Conservation (phyloP, 2,113 vertebrate genomes). For the Meriones unguiculatus region DNA sequence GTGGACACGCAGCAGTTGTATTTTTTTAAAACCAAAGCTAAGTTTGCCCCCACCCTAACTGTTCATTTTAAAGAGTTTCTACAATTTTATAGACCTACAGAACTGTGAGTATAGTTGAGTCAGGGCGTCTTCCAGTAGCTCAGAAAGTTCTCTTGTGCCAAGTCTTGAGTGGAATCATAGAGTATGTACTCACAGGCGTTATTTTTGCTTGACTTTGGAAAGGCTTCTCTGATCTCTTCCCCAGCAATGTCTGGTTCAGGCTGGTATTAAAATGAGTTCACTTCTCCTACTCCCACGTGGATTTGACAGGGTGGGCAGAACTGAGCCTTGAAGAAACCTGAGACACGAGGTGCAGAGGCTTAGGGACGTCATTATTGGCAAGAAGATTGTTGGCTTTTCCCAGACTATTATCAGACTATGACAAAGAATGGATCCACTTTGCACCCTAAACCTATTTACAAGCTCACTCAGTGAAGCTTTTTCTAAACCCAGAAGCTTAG, state of each 20-base stretch:
- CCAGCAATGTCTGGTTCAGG: slow-evolving; percentile 63
- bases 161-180: slow-evolving; percentile 31
- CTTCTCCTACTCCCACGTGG: slow-evolving; percentile 57
- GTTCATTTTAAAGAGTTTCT: neutral
- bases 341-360: slow-evolving; percentile 31
- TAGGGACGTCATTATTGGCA: slow-evolving; percentile 44
- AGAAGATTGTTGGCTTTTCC: slow-evolving; percentile 52
- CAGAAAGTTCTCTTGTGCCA: neutral
- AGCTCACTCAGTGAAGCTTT: neutral
- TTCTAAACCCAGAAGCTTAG: slow-evolving; percentile 7
- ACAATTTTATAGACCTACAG: neutral
- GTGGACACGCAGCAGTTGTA: neutral
- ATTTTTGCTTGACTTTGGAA: slow-evolving; percentile 78
- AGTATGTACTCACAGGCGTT: slow-evolving; percentile 50
- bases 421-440: neutral
- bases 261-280: slow-evolving; percentile 76
- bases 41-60: neutral
- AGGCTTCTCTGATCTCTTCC: slow-evolving; percentile 70
- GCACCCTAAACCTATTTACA: slow-evolving; percentile 23
- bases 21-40: neutral
- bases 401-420: neutral
- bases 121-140: neutral
- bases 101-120: neutral
- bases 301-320: slow-evolving; percentile 58
- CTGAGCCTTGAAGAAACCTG: slow-evolving; percentile 65